Percentiles rank a stretch among this genome's conserved stretches.
These are phyloP conservation scores for Machimus rusticus DNA, from an alignment of 2,888 invertebrate species.

Conservation along the genomic window DNA sequence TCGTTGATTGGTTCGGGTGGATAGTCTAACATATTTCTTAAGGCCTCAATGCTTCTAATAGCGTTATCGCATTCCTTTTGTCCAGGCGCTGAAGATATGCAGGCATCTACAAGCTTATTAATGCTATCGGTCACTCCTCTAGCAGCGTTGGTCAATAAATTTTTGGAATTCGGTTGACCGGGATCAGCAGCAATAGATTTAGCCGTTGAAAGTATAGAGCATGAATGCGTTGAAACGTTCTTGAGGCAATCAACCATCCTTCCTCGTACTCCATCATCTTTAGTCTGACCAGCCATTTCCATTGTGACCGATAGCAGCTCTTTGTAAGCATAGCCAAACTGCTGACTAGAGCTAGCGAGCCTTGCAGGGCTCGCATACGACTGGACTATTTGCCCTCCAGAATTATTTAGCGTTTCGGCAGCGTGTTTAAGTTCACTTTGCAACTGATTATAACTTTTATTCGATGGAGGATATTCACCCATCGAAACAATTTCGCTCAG, in stretches of 20 bases:
- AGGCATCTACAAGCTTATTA: conserved; percentile 78
- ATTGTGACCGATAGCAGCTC: conserved; percentile 79
- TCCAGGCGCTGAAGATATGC: conserved; percentile 88
- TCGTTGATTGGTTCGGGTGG: conserved; percentile 89
- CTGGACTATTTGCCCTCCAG: conserved; percentile 83
- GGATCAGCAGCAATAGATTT: conserved; percentile 91
- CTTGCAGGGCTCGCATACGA: conserved; percentile 75
- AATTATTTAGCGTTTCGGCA: conserved; percentile 83
- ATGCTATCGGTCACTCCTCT: conserved; percentile 92
- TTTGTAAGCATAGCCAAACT: conserved; percentile 80
- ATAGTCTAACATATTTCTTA: conserved; percentile 81
- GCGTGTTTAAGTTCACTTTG: conserved; percentile 86
- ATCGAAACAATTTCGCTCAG: conserved; percentile 76
- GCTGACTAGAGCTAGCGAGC: conserved; percentile 77
- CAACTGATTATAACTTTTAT: conserved; percentile 78
- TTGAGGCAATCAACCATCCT: conserved; percentile 88
- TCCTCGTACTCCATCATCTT: conserved; percentile 77
- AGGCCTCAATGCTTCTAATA: conserved; percentile 87
- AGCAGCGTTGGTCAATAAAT: conserved; percentile 86
- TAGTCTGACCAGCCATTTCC: conserved; percentile 85
- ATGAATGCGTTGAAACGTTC: conserved; percentile 86
- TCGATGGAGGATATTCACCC: conserved; percentile 78
- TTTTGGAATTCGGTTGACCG: conserved; percentile 87
- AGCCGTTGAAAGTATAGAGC: conserved; percentile 84
- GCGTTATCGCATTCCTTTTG: conserved; percentile 98